These are phyloP conservation scores for Eilema depressum DNA, from an alignment of 2,888 invertebrate species.

Conservation along the genomic window DNA sequence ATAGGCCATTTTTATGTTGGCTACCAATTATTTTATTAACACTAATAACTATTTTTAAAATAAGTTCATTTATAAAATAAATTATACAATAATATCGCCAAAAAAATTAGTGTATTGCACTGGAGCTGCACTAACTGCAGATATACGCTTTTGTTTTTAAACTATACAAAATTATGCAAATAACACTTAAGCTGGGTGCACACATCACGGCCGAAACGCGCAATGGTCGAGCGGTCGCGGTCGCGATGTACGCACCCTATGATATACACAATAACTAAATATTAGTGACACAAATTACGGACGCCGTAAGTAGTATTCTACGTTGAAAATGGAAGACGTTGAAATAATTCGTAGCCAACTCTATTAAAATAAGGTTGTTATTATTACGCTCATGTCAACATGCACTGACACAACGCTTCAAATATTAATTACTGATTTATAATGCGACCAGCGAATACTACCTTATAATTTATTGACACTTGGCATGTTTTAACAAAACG, in stretches of 20 bases:
- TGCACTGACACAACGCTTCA: constrained; percentile 56
- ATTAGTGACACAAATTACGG: constrained; percentile 44
- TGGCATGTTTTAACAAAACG: constrained; percentile 37
- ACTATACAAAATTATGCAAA: constrained; percentile 63
- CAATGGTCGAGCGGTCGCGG: neutral
- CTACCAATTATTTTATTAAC: constrained; percentile 82
- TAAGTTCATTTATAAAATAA: constrained; percentile 66
- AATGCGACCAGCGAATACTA: constrained; percentile 44
- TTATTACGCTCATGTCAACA: constrained; percentile 70
- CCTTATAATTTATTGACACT: constrained; percentile 40
- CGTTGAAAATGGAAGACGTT: constrained; percentile 81
- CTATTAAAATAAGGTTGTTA: constrained; percentile 71
- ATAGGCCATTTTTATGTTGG: constrained; percentile 83
- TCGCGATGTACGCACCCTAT: constrained; percentile 31
- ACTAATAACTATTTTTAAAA: constrained; percentile 64
- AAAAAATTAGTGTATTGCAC: constrained; percentile 80
- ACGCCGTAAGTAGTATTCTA: constrained; percentile 54
- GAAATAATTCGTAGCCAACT: constrained; percentile 87
- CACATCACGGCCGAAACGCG: constrained; percentile 26
- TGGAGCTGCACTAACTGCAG: constrained; percentile 75
- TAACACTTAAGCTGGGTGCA: constrained; percentile 47
- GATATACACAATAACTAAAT: constrained; percentile 31
- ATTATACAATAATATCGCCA: constrained; percentile 71
- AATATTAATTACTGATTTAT: constrained; percentile 32
- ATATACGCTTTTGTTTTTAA: constrained; percentile 58